Conservation (phyloP, 2,113 vertebrate species). For the Todiramphus chloris region DNA sequence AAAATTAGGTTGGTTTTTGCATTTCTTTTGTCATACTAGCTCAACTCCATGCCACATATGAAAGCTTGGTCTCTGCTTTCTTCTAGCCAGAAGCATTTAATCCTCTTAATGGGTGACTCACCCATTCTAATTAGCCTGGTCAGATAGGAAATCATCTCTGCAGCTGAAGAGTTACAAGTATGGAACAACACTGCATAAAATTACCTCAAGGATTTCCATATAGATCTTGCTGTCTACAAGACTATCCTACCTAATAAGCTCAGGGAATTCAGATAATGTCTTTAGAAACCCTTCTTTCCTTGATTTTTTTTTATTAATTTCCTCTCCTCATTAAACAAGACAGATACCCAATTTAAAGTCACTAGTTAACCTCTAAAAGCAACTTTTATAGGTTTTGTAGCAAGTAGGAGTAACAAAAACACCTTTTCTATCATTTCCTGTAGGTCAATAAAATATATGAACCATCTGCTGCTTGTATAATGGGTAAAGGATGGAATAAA, state of each 20-base stretch:
- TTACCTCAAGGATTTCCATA: constrained; percentile 52
- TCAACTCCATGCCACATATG: background rate
- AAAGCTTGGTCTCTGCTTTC: constrained; percentile 29
- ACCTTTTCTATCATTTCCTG: constrained; percentile 40
- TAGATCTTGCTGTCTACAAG: background rate
- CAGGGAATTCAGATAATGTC: constrained; percentile 18
- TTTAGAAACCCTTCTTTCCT: constrained; percentile 23
- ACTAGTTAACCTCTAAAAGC: constrained; percentile 25
- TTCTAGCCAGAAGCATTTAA: constrained; percentile 39
- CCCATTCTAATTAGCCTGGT: background rate
- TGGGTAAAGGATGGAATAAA: constrained; percentile 30
- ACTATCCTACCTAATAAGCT: constrained; percentile 17
- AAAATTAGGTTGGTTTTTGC: constrained; percentile 14
- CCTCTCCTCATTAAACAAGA: constrained; percentile 47
- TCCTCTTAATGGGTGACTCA: constrained; percentile 52
- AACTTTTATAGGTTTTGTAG: constrained; percentile 35
- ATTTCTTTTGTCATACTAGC: constrained; percentile 3
- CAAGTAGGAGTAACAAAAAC: constrained; percentile 56
- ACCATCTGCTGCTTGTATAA: constrained; percentile 53
- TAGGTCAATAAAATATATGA: constrained; percentile 59
- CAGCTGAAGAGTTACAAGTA: constrained; percentile 37
- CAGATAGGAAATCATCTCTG: constrained; percentile 36
- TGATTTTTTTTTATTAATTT: background rate
- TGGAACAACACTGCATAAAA: constrained; percentile 37
- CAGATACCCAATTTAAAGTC: constrained; percentile 28